These are phyloP conservation scores for Mus pahari DNA, from an alignment of 2,113 vertebrate species.

Conservation along the genomic window DNA sequence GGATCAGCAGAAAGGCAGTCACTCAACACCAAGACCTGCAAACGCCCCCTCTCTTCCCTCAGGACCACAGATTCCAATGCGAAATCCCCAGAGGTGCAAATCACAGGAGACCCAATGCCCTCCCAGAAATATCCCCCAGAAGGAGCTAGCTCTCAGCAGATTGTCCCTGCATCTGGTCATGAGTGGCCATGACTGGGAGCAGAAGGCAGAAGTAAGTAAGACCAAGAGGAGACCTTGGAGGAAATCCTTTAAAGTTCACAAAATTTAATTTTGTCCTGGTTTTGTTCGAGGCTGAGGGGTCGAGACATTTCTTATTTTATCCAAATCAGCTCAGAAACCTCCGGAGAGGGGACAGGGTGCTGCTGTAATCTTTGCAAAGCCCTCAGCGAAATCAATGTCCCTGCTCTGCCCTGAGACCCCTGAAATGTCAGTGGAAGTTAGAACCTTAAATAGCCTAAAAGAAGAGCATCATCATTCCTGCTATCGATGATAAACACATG, in stretches of 20 bases:
- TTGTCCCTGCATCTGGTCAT: not conserved
- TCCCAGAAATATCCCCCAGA: conserved; percentile 63
- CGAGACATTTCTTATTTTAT: conserved; percentile 75
- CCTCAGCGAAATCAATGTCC: conserved; percentile 41
- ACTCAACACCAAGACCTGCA: not conserved
- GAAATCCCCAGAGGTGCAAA: conserved; percentile 49
- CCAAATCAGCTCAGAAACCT: conserved; percentile 69
- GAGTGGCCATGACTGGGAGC: not conserved
- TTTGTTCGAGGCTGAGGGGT: conserved; percentile 45
- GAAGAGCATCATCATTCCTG: not conserved
- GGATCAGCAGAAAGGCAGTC: not conserved
- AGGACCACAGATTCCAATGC: not conserved
- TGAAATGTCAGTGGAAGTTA: conserved; percentile 46
- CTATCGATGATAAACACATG: accelerated
- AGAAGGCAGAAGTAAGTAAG: not conserved
- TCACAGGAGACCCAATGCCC: conserved; percentile 30
- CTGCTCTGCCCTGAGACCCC: conserved; percentile 29
- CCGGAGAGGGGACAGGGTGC: conserved; percentile 9
- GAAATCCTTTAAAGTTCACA: conserved; percentile 68
- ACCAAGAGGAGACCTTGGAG: not conserved
- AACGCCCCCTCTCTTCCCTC: not conserved
- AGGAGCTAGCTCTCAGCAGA: not conserved
- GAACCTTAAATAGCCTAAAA: conserved; percentile 30
- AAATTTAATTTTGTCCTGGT: conserved; percentile 61
- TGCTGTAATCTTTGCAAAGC: conserved; percentile 38